Base-by-base conservation (phyloP, 2,888 invertebrate genomes). In the Ernsta delagoae region DNA sequence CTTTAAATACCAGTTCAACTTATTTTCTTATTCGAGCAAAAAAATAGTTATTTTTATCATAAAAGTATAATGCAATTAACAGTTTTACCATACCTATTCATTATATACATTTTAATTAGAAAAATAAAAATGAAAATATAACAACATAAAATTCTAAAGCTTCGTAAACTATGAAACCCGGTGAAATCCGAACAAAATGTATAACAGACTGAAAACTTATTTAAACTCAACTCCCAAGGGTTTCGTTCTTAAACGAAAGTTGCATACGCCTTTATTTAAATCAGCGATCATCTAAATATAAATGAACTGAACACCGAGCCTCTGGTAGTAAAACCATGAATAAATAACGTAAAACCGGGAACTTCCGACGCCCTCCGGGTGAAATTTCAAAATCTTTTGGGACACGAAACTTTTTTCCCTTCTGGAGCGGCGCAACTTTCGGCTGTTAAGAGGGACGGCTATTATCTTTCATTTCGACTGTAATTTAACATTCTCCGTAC, bases 381-480 rank as follows among this genome's bases (percentile, higher is more conserved):
- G 79, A 82, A 84, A 87, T 86, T 85, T 83, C 83, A 78, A 87
- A 90, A 91, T 89, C 90, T 89, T 91, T 85, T 80, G 87, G 88
- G 88, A 85, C 83, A 83, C 79, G 81, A 24, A 90, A 88, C 81
- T 89, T 91, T 86, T 89, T 87, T 86, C 85, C 86, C 74, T 78
- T 78, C 77, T 87, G 86, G 56, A 36, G 61, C 60, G 53, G 41
- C 24, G 60, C 54, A 68, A 87, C 82, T 89, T 87, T 83, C 79
- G 83, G 82, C 84, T 79, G 84, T 83, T 86, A 85, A 87, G 86
- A 87, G 84, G 85, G 85, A 81, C 83, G 81, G 83, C 92, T 89
- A 92, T 92, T 93, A 92, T 92, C 92, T 92, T 92, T 92, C 90
- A 92, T 93, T 92, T 92, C 90, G 82, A 83, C 82, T 83, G 91